Conservation (phyloP, 2,113 vertebrate species). For the Oncorhynchus mykiss region DNA sequence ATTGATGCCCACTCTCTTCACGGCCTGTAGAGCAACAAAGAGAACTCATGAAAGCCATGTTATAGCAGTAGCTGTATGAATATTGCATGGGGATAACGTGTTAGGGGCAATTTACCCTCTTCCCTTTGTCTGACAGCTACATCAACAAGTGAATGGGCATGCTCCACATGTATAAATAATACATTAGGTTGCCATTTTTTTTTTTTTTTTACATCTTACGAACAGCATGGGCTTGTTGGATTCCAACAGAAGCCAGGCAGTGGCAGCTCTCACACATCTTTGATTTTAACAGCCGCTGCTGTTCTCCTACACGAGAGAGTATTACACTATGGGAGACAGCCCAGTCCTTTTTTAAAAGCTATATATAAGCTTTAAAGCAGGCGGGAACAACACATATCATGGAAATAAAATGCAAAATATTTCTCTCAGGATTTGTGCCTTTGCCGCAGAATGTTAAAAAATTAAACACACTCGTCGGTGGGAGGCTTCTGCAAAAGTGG, state of each 20-base stretch:
- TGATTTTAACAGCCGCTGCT: constrained; percentile 46
- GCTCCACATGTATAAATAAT: constrained; percentile 65
- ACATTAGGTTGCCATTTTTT: constrained; percentile 40
- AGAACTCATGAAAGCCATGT: constrained; percentile 47
- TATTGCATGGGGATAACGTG: constrained; percentile 60
- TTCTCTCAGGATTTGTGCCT: constrained; percentile 30
- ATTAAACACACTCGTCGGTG: constrained; percentile 51
- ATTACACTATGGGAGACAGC: constrained; percentile 33
- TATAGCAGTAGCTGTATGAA: constrained; percentile 51
- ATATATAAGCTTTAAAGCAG: constrained; percentile 63
- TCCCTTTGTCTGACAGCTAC: constrained; percentile 52
- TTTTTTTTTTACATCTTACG: constrained; percentile 41
- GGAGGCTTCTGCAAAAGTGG: constrained; percentile 44
- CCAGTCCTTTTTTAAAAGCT: constrained; percentile 27
- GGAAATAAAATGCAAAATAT: constrained; percentile 60
- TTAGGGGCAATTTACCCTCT: constrained; percentile 58
- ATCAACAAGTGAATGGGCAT: constrained; percentile 54
- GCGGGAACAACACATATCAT: constrained; percentile 48
- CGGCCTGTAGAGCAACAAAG: constrained; percentile 17
- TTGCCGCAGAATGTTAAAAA: constrained; percentile 57
- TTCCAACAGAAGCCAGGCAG: constrained; percentile 32
- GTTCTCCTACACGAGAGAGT: constrained; percentile 5
- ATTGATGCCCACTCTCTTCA: constrained; percentile 35
- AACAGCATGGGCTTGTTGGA: constrained; percentile 33
- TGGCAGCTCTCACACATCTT: constrained; percentile 52